Evolutionary conservation across 1,140 invertebrate species (phyloP).

Genomic region (Zaprionus tsacasi): DNA sequence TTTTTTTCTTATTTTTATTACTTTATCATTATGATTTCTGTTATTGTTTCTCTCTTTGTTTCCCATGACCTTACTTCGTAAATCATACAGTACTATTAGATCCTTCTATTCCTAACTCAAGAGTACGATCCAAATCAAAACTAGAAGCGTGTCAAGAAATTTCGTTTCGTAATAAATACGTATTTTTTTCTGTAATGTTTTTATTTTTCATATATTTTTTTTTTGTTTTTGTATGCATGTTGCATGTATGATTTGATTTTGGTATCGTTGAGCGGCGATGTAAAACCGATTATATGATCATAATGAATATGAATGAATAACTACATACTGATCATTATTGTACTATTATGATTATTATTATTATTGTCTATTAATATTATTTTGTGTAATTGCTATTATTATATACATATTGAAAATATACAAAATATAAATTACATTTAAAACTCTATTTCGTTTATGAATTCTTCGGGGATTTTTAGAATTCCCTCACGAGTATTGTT

Average conservation of each 20-base stretch:
- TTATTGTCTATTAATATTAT: slow-evolving; percentile 67
- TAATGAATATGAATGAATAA: slow-evolving; percentile 38
- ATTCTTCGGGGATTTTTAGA: not conserved
- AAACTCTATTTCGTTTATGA: not conserved
- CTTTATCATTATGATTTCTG: not conserved
- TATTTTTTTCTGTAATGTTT: slow-evolving; percentile 21
- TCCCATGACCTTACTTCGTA: not conserved
- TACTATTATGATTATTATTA: slow-evolving; percentile 59
- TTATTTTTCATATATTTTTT: slow-evolving; percentile 20
- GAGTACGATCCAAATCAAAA: not conserved
- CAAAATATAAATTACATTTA: slow-evolving; percentile 58
- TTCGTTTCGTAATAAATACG: slow-evolving; percentile 14
- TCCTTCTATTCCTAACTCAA: not conserved
- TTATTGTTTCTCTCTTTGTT: not conserved
- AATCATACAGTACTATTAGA: no score
- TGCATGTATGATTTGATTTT: slow-evolving; percentile 33
- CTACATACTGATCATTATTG: slow-evolving; percentile 53
- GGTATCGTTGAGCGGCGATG: slow-evolving; percentile 20
- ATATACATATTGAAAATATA: slow-evolving; percentile 67
- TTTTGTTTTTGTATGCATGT: slow-evolving; percentile 41
- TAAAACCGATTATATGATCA: slow-evolving; percentile 23
- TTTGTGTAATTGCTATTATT: slow-evolving; percentile 66
- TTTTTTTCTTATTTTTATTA: slow-evolving; percentile 3
- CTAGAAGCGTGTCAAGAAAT: not conserved
- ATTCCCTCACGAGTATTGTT: not conserved